Conservation (phyloP, 2,113 vertebrate genomes). For the Aplodontia rufa region DNA sequence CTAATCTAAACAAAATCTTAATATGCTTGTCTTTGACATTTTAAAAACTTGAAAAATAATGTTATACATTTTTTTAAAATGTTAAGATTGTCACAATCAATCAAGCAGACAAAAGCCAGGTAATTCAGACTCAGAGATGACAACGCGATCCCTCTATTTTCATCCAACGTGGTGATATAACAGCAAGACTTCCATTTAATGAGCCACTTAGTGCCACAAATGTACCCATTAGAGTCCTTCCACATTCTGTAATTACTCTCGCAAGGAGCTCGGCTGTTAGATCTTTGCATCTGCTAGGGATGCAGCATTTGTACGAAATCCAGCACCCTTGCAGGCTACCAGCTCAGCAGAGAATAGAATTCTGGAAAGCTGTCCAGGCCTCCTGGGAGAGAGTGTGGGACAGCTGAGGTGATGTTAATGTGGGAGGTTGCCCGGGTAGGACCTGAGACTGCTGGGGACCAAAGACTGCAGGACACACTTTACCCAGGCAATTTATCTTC, state of each 20-base stretch:
- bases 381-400: fast-evolving
- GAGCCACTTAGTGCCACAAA: neutral
- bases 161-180: neutral
- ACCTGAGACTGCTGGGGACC: fast-evolving
- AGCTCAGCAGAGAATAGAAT: neutral
- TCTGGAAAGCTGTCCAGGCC: neutral
- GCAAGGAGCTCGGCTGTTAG: neutral
- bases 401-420: too few species aligned
- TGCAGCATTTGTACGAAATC: neutral
- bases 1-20: constrained; percentile 69
- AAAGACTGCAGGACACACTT: fast-evolving
- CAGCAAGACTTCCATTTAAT: neutral
- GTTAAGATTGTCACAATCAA: constrained; percentile 65
- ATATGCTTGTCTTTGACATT: constrained; percentile 29
- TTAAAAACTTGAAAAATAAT: constrained; percentile 34
- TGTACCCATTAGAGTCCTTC: neutral
- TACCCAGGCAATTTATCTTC: neutral
- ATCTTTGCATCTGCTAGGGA: neutral
- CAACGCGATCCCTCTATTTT: neutral
- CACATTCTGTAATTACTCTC: neutral
- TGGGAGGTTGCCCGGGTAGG: fast-evolving
- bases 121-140: constrained; percentile 39
- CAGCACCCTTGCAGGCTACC: neutral
- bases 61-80: constrained; percentile 15
- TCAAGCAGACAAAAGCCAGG: constrained; percentile 62